A percentile compares a stretch with the other conserved stretches of the same genome.
Evolutionary conservation across 2,888 invertebrate species (phyloP).

Genomic region (Venustoraphidia nigricollis): DNA sequence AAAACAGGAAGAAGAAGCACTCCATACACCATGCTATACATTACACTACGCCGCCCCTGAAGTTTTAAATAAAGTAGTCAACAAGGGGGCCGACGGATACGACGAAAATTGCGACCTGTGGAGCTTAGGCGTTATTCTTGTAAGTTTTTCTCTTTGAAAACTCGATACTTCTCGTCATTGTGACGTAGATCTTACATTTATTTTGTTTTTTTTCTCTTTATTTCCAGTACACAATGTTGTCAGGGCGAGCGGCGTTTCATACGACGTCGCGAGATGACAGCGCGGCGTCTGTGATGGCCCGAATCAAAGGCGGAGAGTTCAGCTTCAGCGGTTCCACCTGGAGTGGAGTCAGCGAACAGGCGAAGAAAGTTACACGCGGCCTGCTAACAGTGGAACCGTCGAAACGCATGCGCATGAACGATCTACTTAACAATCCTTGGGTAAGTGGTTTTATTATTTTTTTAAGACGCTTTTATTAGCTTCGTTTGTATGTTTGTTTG

Average conservation of each 20-base stretch:
- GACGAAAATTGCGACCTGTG: constrained; percentile 90
- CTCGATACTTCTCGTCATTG: no score
- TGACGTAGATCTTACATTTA: neutral
- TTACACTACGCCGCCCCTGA: constrained; percentile 92
- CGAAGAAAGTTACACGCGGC: constrained; percentile 59
- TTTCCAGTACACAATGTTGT: constrained; percentile 38
- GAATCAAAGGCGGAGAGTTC: constrained; percentile 67
- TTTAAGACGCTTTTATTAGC: no score
- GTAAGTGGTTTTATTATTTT: constrained; percentile 20
- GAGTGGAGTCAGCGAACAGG: constrained; percentile 55
- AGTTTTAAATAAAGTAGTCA: constrained; percentile 62
- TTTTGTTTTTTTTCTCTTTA: neutral
- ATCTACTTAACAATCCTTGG: constrained; percentile 55
- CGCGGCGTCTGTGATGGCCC: constrained; percentile 59
- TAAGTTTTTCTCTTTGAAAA: constrained; percentile 23
- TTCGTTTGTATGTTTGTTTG: no score
- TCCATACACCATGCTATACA: constrained; percentile 85
- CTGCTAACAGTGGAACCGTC: constrained; percentile 66
- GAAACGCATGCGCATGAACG: constrained; percentile 49
- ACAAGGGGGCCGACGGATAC: constrained; percentile 49
- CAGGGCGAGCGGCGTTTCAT: constrained; percentile 79
- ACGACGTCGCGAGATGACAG: constrained; percentile 51
- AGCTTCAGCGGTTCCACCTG: constrained; percentile 55
- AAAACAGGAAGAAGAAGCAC: constrained; percentile 41
- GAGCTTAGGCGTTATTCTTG: constrained; percentile 87